Conservation (phyloP, 2,888 invertebrate species). For the Coleophora flavipennella region DNA sequence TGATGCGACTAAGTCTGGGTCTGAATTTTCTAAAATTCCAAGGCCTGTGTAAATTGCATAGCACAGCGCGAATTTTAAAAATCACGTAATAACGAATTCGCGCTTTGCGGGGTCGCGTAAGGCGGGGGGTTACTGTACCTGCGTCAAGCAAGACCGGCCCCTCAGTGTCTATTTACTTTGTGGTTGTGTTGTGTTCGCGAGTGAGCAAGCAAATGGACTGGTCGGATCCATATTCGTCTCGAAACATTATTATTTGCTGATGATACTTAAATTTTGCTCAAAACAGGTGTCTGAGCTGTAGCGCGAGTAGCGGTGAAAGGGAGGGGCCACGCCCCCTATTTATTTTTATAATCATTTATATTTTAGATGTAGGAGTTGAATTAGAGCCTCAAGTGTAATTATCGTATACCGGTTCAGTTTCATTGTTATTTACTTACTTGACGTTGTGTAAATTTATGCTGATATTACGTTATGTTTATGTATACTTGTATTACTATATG, state of each 20-base stretch:
- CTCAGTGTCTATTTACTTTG: background rate
- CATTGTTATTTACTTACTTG: conserved; percentile 19
- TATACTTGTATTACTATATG: conserved; percentile 10
- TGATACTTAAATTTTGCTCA: conserved; percentile 37
- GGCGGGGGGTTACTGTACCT: no score
- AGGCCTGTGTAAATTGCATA: no score
- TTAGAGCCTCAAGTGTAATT: conserved; percentile 51
- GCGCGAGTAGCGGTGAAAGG: conserved; percentile 32
- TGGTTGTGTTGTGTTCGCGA: background rate
- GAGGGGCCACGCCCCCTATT: conserved; percentile 56
- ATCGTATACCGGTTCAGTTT: conserved; percentile 29
- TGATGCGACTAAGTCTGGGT: no score
- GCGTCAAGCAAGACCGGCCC: no score
- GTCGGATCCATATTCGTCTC: conserved; percentile 13
- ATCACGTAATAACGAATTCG: no score
- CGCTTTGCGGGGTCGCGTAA: no score
- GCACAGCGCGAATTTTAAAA: no score
- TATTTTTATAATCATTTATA: conserved; percentile 71
- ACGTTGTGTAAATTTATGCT: conserved; percentile 24
- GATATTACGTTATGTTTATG: conserved; percentile 27
- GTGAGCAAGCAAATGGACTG: conserved; percentile 6
- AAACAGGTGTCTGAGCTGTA: conserved; percentile 18
- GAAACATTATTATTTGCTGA: conserved; percentile 27
- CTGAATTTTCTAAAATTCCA: no score
- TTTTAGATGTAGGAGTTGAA: conserved; percentile 52